phyloP scores from a whole-genome alignment of 2,113 vertebrate species.

The Antechinus flavipes region DNA sequence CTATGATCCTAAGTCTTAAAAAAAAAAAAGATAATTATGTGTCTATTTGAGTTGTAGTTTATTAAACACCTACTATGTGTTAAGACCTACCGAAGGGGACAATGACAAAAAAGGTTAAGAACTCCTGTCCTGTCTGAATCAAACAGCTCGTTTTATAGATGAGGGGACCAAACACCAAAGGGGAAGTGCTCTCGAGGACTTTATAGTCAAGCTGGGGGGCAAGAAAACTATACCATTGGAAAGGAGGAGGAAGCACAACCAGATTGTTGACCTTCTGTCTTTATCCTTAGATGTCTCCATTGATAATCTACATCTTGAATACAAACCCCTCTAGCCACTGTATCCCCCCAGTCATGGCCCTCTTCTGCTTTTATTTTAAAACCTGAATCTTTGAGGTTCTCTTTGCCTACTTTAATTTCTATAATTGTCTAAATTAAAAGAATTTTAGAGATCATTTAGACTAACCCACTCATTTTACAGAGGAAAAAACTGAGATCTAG shows the following conservation, averaged over 20 bases:
- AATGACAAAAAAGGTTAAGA: background rate
- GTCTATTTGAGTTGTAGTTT: background rate
- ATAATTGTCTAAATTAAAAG: background rate
- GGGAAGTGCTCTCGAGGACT: background rate
- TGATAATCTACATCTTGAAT: background rate
- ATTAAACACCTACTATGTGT: background rate
- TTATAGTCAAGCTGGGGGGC: background rate
- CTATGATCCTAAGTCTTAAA: background rate
- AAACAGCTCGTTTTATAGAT: background rate
- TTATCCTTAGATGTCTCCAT: background rate
- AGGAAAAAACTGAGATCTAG: background rate
- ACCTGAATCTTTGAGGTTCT: background rate
- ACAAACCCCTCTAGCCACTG: background rate
- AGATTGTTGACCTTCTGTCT: background rate
- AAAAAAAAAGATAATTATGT: background rate
- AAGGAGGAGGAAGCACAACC: background rate
- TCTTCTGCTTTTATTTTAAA: background rate
- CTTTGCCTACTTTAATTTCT: background rate
- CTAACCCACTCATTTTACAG: background rate
- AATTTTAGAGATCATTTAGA: background rate
- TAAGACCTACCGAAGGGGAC: background rate
- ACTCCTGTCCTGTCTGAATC: background rate
- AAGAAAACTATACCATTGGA: background rate
- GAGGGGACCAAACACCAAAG: background rate
- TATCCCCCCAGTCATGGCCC: background rate